Percentiles rank a stretch among this genome's conserved stretches.
Conservation (phyloP, 2,113 vertebrate genomes). For the Heteronetta atricapilla region DNA sequence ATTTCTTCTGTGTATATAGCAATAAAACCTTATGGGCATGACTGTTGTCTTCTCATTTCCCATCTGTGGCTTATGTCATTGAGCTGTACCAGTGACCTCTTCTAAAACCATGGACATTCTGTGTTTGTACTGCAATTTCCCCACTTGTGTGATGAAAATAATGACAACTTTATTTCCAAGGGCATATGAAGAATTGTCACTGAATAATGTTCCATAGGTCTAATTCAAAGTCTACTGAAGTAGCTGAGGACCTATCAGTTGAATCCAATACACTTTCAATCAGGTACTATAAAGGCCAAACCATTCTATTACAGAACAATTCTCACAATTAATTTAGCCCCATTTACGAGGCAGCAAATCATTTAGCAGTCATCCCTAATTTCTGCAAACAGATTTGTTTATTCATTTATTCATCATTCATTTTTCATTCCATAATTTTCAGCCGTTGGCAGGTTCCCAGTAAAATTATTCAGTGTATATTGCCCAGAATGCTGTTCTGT, state of each 20-base stretch:
- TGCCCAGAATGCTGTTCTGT: neutral
- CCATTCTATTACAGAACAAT: neutral
- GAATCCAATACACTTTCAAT: neutral
- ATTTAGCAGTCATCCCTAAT: neutral
- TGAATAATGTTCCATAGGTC: neutral
- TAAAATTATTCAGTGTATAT: neutral
- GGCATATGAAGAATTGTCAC: neutral
- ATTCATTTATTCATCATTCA: neutral
- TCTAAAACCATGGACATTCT: neutral
- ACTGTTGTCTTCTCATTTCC: constrained; percentile 16
- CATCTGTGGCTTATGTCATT: neutral
- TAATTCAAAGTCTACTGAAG: constrained; percentile 14
- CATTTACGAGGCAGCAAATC: neutral
- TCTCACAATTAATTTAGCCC: neutral
- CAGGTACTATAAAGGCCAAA: neutral
- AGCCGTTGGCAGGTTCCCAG: neutral
- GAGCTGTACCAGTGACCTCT: neutral
- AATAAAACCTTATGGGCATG: constrained; percentile 10
- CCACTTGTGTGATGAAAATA: neutral
- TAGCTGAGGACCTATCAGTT: neutral
- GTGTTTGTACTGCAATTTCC: neutral
- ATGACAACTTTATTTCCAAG: neutral
- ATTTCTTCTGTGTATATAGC: neutral
- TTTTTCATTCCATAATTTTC: constrained; percentile 17
- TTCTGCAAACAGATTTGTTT: constrained; percentile 29